These are phyloP conservation scores for Synaphobranchus kaupii DNA, from an alignment of 2,797 vertebrate genomes.

Conservation along the genomic window DNA sequence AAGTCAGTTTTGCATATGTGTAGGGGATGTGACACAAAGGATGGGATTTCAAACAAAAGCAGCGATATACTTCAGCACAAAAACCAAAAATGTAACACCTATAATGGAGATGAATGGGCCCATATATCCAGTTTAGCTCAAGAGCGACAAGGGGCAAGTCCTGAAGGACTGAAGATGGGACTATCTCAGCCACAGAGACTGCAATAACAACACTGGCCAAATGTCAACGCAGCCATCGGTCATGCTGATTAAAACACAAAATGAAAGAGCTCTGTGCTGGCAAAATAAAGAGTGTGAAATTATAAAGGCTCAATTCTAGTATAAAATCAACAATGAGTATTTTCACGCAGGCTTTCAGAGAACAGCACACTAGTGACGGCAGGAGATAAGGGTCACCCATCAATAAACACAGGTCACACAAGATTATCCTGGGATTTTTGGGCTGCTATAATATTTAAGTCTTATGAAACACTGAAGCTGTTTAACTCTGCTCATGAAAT, in stretches of 20 bases:
- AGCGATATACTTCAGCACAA: neutral
- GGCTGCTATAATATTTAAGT: neutral
- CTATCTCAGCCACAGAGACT: neutral
- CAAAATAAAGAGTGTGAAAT: neutral
- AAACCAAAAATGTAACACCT: neutral
- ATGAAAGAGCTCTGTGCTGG: neutral
- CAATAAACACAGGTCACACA: neutral
- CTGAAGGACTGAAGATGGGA: neutral
- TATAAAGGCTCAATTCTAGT: neutral
- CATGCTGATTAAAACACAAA: neutral
- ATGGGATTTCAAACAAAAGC: neutral
- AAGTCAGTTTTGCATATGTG: neutral
- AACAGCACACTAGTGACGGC: neutral
- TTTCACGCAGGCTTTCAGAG: neutral
- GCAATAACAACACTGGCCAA: neutral
- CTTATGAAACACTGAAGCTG: neutral
- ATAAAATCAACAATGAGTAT: slow-evolving; percentile 4
- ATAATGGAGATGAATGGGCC: neutral
- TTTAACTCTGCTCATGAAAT: neutral
- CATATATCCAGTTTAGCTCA: neutral
- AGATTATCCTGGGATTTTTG: neutral
- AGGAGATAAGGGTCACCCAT: neutral
- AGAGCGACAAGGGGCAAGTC: neutral
- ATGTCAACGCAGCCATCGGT: neutral
- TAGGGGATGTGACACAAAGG: neutral